phyloP scores from a whole-genome alignment of 2,888 invertebrate genomes.

The Callimorpha dominula region DNA sequence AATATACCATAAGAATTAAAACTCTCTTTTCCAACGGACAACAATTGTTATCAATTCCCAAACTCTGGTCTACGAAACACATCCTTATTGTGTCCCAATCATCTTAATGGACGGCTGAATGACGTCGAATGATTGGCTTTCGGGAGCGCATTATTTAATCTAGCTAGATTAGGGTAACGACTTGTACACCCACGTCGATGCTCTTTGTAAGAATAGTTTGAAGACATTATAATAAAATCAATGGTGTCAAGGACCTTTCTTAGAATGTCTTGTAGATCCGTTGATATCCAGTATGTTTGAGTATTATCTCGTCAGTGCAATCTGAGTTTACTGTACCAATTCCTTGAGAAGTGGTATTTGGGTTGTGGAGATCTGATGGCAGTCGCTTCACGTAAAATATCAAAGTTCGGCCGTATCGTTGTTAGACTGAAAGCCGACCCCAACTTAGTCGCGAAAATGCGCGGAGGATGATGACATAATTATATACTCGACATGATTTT shows the following conservation, averaged over 20 bases:
- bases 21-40: neutral
- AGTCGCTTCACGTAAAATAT: no score
- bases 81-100: slow-evolving; percentile 60
- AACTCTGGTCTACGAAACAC: slow-evolving; percentile 43
- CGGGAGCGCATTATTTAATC: slow-evolving; percentile 48
- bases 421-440: no score
- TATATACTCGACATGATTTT: no score
- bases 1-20: slow-evolving; percentile 11
- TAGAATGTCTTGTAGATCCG: neutral
- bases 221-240: slow-evolving; percentile 14
- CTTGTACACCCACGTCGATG: slow-evolving; percentile 32
- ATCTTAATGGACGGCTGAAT: slow-evolving; percentile 51
- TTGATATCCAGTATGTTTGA: neutral
- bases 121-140: slow-evolving; percentile 41
- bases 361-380: no score
- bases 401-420: no score
- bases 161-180: slow-evolving; percentile 37
- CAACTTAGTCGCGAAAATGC: no score
- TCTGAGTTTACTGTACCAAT: neutral
- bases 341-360: no score
- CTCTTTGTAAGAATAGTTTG: neutral
- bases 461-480: no score
- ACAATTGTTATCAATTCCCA: slow-evolving; percentile 56
- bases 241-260: slow-evolving; percentile 2
- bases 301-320: neutral